Conservation (phyloP, 2,888 invertebrate genomes). For the Troides helena region DNA sequence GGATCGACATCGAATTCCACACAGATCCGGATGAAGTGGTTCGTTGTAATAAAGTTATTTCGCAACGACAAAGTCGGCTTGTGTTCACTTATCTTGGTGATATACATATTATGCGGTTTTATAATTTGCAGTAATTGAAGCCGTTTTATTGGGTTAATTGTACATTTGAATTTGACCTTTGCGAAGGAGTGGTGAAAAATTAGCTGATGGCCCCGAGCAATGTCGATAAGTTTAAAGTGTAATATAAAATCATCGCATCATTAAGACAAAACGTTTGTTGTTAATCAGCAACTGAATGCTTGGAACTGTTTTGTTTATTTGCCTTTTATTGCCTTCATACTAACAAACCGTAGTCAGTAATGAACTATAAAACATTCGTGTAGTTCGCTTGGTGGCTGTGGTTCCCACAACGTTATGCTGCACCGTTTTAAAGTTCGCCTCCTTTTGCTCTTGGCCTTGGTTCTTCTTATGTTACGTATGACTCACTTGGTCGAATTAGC, state of each 20-base stretch:
- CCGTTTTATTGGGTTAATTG: slow-evolving; percentile 32
- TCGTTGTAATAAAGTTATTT: slow-evolving; percentile 40
- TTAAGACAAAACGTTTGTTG: slow-evolving; percentile 3
- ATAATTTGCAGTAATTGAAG: slow-evolving; percentile 36
- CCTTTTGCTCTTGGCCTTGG: not conserved
- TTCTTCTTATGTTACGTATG: not conserved
- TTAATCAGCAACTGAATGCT: slow-evolving; percentile 6
- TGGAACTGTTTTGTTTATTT: slow-evolving; percentile 13
- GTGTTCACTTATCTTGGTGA: slow-evolving; percentile 50
- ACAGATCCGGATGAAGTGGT: slow-evolving; percentile 34
- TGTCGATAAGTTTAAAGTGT: slow-evolving; percentile 12
- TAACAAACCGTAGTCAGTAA: slow-evolving; percentile 29
- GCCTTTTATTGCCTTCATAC: slow-evolving; percentile 18
- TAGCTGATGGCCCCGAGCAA: slow-evolving; percentile 35
- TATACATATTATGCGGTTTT: slow-evolving; percentile 42
- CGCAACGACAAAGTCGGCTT: slow-evolving; percentile 51
- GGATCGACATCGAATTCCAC: slow-evolving; percentile 46
- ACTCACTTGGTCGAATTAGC: not conserved
- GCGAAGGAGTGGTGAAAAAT: slow-evolving; percentile 46
- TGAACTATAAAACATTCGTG: slow-evolving; percentile 31
- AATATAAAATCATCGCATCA: slow-evolving; percentile 2
- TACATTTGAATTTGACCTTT: slow-evolving; percentile 43
- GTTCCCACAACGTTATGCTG: not conserved
- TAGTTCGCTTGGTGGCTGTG: slow-evolving; percentile 9
- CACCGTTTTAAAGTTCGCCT: not conserved